Base-by-base conservation (phyloP, 1,140 invertebrate genomes). In the Frieseomelitta varia region DNA sequence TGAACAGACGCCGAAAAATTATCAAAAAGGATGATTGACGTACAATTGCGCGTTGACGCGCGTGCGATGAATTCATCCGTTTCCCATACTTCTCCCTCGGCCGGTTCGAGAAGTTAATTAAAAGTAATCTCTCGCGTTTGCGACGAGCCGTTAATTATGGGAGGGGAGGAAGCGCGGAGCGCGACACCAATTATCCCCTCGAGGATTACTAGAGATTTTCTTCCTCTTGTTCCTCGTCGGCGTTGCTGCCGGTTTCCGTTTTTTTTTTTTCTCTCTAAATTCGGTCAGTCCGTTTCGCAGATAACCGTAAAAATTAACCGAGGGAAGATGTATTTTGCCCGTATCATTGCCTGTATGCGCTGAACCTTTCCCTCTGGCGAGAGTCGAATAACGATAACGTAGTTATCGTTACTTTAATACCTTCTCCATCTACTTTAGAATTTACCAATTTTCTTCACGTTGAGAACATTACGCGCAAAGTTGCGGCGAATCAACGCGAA, bases 91-190 rank as follows among this genome's bases (percentile, higher is more conserved):
- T 80, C 12, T 53, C 27, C 11, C 51, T 12, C 10, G 47, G 11
- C 24, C 24, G 19, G 12, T 47, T 53, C 68, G 47, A 34, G 56
- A 80, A 74, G 71, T 78, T 85, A 85, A 85, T 85, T 85, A 85
- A 80, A 80, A 80, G 83, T 85, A 85, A 85, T 85, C 78, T 51
- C 34, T 17, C 58, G 82, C 78, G 61, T 63, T 79, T 27, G 53
- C 83, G 83, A 85, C 73, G 78, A 80, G 78, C 34, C 61, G 78
- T 74, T 80, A 85, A 85, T 85, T 80, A 80, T 55, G 68, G 68
- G 24, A 47, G 68, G 27, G 39, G 63, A 71, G 39, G 39, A 79
- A 84, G 63, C 69, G 77, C 47, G 75, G 63, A 78, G 15, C 39
- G n/a, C 65, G 8, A 8, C 55, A 75, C 27, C 74, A 75, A 83